These are phyloP conservation scores for Falco biarmicus DNA, from an alignment of 2,797 vertebrate species.

Conservation along the genomic window DNA sequence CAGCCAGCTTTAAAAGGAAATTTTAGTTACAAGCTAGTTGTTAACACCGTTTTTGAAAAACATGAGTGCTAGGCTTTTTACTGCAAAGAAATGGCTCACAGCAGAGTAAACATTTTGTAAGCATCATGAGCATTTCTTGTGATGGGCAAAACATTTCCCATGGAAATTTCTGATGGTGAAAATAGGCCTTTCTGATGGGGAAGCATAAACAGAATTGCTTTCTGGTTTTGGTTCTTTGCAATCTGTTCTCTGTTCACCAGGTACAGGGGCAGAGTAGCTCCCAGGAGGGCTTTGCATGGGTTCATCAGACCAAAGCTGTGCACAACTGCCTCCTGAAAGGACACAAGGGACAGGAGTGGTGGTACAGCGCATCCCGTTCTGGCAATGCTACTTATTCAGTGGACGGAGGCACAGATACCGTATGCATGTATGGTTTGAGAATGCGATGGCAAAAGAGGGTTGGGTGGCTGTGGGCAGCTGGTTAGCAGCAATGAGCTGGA, in stretches of 20 bases:
- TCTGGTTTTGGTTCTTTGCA: background rate
- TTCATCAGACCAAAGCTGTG: background rate
- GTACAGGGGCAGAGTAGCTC: background rate
- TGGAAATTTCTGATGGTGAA: background rate
- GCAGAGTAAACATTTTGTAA: rapidly evolving
- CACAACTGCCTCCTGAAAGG: background rate
- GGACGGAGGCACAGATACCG: rapidly evolving
- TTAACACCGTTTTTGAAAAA: background rate
- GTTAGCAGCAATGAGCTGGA: background rate
- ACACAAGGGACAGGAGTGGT: background rate
- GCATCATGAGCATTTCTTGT: background rate
- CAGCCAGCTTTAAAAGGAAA: background rate
- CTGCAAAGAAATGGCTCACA: background rate
- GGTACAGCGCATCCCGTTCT: background rate
- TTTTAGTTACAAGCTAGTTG: background rate
- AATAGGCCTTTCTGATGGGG: background rate
- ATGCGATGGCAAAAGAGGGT: background rate
- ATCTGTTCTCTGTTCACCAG: background rate
- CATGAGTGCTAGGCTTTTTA: background rate
- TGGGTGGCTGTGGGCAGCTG: rapidly evolving
- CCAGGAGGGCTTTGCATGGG: background rate
- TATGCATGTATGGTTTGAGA: background rate
- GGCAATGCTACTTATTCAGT: rapidly evolving
- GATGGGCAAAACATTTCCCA: background rate
- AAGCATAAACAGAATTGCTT: background rate